Percentiles rank a stretch among this genome's conserved stretches.
Evolutionary conservation across 2,888 invertebrate species (phyloP).

Genomic region (Tiliacea aurago): DNA sequence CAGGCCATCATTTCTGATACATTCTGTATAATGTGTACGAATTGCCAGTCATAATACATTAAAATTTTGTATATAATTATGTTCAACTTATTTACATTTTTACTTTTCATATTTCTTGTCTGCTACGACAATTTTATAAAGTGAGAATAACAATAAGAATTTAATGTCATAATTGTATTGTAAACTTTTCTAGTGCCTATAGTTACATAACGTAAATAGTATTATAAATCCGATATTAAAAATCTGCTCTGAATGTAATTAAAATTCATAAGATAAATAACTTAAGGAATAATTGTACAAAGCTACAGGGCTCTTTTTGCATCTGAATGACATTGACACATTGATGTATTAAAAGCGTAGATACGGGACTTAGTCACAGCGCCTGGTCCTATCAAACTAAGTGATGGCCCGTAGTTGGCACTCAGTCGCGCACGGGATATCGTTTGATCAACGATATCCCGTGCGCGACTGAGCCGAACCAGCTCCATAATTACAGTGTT

Average conservation of each 20-base stretch:
- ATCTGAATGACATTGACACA: neutral
- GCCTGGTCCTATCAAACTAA: too few relatives aligned
- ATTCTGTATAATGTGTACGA: neutral
- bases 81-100: neutral
- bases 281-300: neutral
- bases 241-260: neutral
- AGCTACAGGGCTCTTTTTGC: neutral
- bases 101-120: neutral
- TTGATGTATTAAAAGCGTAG: too few relatives aligned
- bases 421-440: too few relatives aligned
- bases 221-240: neutral
- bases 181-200: neutral
- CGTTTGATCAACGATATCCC: too few relatives aligned
- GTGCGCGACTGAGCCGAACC: too few relatives aligned
- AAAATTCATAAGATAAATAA: neutral
- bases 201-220: neutral
- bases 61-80: conserved; percentile 4
- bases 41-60: conserved; percentile 9
- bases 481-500: too few relatives aligned
- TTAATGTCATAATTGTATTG: neutral
- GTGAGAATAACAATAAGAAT: conserved; percentile 7
- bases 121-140: neutral
- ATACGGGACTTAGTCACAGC: too few relatives aligned
- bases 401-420: too few relatives aligned
- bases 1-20: neutral